Conservation (phyloP, 2,797 vertebrate genomes). For the Emys orbicularis region DNA sequence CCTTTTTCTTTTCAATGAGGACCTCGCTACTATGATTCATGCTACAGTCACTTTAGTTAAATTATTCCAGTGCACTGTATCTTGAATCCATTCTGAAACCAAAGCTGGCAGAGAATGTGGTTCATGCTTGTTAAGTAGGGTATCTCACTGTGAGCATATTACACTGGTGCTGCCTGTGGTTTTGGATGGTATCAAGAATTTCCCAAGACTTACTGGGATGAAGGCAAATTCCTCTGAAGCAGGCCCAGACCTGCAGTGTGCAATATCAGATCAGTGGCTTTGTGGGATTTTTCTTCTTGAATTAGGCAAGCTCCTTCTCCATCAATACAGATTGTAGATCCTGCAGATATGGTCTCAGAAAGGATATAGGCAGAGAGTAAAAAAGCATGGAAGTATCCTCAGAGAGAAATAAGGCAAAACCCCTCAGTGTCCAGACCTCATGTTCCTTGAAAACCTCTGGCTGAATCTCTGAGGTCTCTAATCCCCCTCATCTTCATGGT, state of each 20-base stretch:
- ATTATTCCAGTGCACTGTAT: neutral
- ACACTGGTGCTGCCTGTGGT: neutral
- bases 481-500: neutral
- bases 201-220: slow-evolving; percentile 29
- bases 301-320: slow-evolving; percentile 14
- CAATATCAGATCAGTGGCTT: slow-evolving; percentile 1
- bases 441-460: slow-evolving; percentile 49
- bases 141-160: neutral
- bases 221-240: slow-evolving; percentile 12
- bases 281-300: neutral
- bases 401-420: slow-evolving; percentile 24
- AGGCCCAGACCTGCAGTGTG: neutral
- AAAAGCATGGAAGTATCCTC: slow-evolving; percentile 16
- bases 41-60: neutral
- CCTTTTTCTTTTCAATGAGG: neutral
- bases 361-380: slow-evolving; percentile 2
- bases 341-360: neutral
- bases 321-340: slow-evolving; percentile 25
- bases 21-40: neutral
- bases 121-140: neutral
- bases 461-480: neutral
- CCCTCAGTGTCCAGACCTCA: slow-evolving; percentile 11
- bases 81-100: neutral
- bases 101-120: neutral
- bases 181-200: slow-evolving; percentile 38